Evolutionary conservation across 2,888 invertebrate species (phyloP).

Genomic region (Polyommatus icarus): DNA sequence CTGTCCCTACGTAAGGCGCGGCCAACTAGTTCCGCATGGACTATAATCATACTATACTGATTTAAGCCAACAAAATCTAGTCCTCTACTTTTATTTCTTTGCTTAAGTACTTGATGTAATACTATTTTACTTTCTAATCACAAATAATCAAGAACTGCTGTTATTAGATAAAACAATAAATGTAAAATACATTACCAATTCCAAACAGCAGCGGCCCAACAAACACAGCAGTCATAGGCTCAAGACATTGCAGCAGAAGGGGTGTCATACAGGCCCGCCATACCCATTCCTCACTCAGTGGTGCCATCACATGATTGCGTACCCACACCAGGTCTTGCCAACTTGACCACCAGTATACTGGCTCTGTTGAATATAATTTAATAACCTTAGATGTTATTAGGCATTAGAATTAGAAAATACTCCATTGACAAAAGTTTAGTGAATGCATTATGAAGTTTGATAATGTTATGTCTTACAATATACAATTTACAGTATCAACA

Average conservation of each 20-base stretch:
- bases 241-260: conserved; percentile 89
- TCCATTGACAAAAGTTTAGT: no score
- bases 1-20: no score
- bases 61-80: background rate
- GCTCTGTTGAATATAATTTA: conserved; percentile 74
- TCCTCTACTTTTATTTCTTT: background rate
- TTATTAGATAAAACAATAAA: background rate
- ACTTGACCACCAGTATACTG: conserved; percentile 86
- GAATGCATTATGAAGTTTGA: no score
- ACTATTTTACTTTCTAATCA: no score
- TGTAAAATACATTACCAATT: conserved; percentile 77
- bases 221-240: conserved; percentile 87
- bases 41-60: background rate
- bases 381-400: background rate
- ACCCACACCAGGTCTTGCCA: conserved; percentile 90
- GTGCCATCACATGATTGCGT: conserved; percentile 94
- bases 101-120: no score
- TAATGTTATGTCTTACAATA: no score
- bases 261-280: conserved; percentile 98
- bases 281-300: conserved; percentile 96
- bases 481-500: background rate
- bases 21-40: no score
- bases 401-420: background rate
- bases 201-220: conserved; percentile 96
- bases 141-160: no score